Evolutionary conservation across 2,797 vertebrate genomes (phyloP).

Genomic region (Micromesistius poutassou): DNA sequence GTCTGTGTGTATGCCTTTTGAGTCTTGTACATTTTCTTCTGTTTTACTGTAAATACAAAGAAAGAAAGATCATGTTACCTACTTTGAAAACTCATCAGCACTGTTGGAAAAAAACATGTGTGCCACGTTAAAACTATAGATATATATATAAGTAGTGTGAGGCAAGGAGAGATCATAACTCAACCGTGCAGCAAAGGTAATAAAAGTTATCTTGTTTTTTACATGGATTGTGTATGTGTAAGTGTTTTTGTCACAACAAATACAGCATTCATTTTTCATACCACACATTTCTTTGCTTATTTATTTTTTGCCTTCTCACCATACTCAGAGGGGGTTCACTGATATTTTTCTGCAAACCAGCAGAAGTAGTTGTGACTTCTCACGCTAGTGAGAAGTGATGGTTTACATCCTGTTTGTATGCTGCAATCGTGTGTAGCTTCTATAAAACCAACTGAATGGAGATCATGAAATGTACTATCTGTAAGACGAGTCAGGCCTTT

Average conservation of each 20-base stretch:
- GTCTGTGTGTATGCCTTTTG: conserved; percentile 82
- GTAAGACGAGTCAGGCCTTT: background rate
- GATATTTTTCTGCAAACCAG: background rate
- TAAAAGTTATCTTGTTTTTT: conserved; percentile 79
- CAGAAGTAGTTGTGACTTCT: background rate
- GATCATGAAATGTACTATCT: background rate
- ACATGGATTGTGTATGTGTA: conserved; percentile 68
- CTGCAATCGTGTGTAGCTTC: background rate
- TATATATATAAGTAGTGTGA: conserved; percentile 63
- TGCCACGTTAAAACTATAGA: conserved; percentile 81
- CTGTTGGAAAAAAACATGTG: conserved; percentile 76
- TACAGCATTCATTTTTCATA: conserved; percentile 25
- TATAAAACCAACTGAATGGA: background rate
- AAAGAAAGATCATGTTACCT: conserved; percentile 74
- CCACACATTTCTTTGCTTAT: conserved; percentile 40
- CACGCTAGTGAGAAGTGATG: background rate
- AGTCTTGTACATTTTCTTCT: conserved; percentile 93
- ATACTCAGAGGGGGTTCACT: conserved; percentile 37
- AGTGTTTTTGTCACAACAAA: conserved; percentile 62
- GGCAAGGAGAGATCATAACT: conserved; percentile 60
- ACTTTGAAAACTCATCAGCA: conserved; percentile 85
- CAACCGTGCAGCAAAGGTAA: conserved; percentile 63
- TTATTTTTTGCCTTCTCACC: conserved; percentile 74
- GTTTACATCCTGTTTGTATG: background rate
- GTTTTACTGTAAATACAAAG: conserved; percentile 93